Base-by-base conservation (phyloP, 2,888 invertebrate species). In the Lasioglossum leucozonium region DNA sequence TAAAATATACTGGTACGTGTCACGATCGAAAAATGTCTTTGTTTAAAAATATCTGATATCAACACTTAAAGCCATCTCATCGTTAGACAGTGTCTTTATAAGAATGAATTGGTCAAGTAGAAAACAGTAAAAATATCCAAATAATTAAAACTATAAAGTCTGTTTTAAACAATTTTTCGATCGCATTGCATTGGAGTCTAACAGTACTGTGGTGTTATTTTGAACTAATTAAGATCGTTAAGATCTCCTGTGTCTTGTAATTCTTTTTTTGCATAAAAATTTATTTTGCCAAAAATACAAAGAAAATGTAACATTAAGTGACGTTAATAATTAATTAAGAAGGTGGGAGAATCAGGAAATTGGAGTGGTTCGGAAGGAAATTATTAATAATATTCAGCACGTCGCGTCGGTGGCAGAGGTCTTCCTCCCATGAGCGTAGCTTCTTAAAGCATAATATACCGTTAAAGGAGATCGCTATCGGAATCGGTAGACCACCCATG, bases 381-480 rank as follows among this genome's bases (percentile, higher is more conserved):
- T 74, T 72, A 81, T 74, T 72, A 77, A 67, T 69, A 69, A 72
- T 81, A 77, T 84, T 81, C 77, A 65, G 75, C 76, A 73, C 77
- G 82, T 79, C 87, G 76, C 75, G 81, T 79, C 87, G 76, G 42
- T 74, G 78, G 81, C 82, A 86, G 85, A 86, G 79, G 84, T 85
- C 81, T 83, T 67, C 42, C 81, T 77, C 76, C 69, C 55, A 65
- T 75, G 78, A 84, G 76, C 75, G 83, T 44, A 26, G 81, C 77
- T 84, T 84, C 85, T 86, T 82, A 34, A 77, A 81, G 83, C 85
- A 85, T 85, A 79, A 82, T 85, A 86, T 84, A 88, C 88, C 88
- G 88, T 88, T 88, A 87, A 87, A 82, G 84, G 82, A 87, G 88
- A 88, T 88, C 81, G 87, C 87, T 87, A 88, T 88, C 88, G 76